phyloP scores from a whole-genome alignment of 2,113 vertebrate species.

The Burhinus oedicnemus region DNA sequence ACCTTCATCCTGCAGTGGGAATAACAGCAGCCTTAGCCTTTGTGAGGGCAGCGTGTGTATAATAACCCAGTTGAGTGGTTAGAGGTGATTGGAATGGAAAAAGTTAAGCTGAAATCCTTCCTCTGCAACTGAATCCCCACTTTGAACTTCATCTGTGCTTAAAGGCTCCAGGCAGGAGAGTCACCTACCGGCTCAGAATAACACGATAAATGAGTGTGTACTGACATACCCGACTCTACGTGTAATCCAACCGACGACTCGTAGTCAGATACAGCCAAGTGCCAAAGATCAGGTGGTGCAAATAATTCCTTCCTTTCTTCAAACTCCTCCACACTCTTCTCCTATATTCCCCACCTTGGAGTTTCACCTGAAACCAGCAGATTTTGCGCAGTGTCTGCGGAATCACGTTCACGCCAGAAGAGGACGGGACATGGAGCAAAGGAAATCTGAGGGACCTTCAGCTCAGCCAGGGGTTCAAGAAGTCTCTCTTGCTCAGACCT shows the following conservation, averaged over 20 bases:
- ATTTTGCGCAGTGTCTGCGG: accelerated
- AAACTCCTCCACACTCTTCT: accelerated
- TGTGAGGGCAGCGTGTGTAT: neutral
- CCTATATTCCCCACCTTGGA: neutral
- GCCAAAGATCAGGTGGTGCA: neutral
- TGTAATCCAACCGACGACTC: neutral
- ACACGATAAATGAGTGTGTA: neutral
- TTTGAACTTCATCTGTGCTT: neutral
- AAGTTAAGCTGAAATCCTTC: neutral
- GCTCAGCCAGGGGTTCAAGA: too few species aligned
- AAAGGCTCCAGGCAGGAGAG: neutral
- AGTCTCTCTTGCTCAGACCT: too few species aligned
- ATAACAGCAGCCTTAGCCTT: neutral
- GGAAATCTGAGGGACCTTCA: too few species aligned
- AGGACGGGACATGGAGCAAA: neutral
- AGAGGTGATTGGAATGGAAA: neutral
- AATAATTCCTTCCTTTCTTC: neutral
- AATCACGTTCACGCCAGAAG: accelerated
- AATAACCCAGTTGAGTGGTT: neutral
- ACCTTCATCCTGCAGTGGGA: neutral
- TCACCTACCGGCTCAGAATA: neutral
- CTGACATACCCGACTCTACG: neutral
- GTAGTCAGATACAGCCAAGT: neutral
- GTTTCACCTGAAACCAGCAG: neutral
- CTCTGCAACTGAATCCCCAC: neutral